Conservation (phyloP, 1,140 invertebrate species). For the Drosophila kikkawai region DNA sequence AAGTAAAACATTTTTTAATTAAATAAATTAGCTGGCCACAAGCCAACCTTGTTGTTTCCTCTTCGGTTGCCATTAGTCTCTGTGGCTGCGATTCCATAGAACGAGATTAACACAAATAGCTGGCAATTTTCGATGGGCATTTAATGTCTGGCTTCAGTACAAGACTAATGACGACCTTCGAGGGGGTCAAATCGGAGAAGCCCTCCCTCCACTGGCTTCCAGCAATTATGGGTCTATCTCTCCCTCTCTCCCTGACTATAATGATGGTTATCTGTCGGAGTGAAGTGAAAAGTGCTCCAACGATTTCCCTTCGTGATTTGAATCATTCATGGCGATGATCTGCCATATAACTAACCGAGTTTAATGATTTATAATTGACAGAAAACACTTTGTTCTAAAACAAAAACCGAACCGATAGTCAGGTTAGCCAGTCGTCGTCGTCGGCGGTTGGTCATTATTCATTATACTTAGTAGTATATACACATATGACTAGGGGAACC, state of each 20-base stretch:
- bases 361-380: constrained; percentile 52
- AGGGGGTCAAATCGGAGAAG: constrained; percentile 31
- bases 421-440: constrained; percentile 4
- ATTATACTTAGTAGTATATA: constrained; percentile 24
- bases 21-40: constrained; percentile 41
- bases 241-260: background rate
- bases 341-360: constrained; percentile 30
- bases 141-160: constrained; percentile 42
- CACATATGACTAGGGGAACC: constrained; percentile 47
- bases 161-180: constrained; percentile 45
- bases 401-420: constrained; percentile 12
- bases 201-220: constrained; percentile 1
- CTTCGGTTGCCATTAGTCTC: constrained; percentile 28
- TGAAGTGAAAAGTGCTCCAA: constrained; percentile 17
- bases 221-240: constrained; percentile 24
- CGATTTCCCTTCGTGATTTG: constrained; percentile 24
- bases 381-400: constrained; percentile 31
- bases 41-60: constrained; percentile 38
- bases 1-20: constrained; percentile 34
- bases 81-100: constrained; percentile 32
- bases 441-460: constrained; percentile 37
- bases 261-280: constrained; percentile 24
- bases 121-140: constrained; percentile 45
- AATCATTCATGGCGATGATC: constrained; percentile 36
- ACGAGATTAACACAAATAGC: constrained; percentile 36